Evolutionary conservation across 2,113 vertebrate species (phyloP), one percentile per base, ranked within the genome.

Genomic region (Morone chrysops): DNA sequence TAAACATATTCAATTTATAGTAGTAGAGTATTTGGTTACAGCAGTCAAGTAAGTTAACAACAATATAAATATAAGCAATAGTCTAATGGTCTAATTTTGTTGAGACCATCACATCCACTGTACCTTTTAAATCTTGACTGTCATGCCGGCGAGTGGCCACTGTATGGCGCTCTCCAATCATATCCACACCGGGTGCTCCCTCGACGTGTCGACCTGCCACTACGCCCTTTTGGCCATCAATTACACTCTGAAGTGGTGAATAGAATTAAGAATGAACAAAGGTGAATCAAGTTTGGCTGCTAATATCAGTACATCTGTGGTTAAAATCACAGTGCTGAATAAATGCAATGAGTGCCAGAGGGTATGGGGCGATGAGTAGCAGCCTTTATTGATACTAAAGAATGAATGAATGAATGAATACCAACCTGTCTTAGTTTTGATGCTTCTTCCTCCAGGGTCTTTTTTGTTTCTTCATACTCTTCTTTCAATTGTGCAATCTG

Each of bases 401-500:
- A 31, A 31, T 31, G 31, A 66, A 2, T 59, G 14, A 65, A n/a
- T 40, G 22, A 0, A 66, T 51, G 25, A 25, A 54, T 0, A 79
- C 85, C 70, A 48, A 96, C 95, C 92, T 86, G 88, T 91, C 91
- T 92, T 40, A 93, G 89, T 77, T 91, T 91, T 11, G 81, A 62
- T 8, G 84, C 85, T 66, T 95, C 90, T 65, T 89, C 75, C 67
- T 95, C 95, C 92, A 97, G 77, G 47, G 90, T 95, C 92, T 96
- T 97, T 72, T 96, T 96, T 82, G 91, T 94, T 86, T 99, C 97
- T 92, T 99, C 97, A 89, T 97, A 97, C 12, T 99, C 97, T 2
- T 95, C 92, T 87, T 96, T 97, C 83, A 98, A 95, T 77, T 99
- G 97, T 83, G 96, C 96, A 79, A 99, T 97, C 92, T 99, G 98